phyloP scores from a whole-genome alignment of 2,113 vertebrate species.

The Lontra canadensis region DNA sequence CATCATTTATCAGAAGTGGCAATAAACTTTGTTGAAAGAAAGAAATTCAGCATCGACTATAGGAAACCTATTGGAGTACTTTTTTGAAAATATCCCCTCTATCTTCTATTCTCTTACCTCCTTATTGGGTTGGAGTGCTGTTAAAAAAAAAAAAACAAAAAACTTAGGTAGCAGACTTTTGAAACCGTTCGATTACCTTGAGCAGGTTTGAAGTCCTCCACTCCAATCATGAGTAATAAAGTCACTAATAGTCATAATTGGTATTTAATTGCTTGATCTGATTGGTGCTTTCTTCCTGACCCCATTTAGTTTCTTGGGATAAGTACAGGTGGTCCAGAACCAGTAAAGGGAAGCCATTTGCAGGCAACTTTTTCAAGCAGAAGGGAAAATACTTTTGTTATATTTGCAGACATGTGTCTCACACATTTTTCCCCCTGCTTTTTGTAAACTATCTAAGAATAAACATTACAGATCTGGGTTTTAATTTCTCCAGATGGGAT shows the following conservation, averaged over 20 bases:
- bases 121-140: background rate
- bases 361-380: slow-evolving; percentile 82
- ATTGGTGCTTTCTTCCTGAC: slow-evolving; percentile 58
- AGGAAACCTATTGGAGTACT: background rate
- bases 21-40: background rate
- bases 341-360: slow-evolving; percentile 75
- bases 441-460: slow-evolving; percentile 83
- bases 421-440: slow-evolving; percentile 72
- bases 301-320: slow-evolving; percentile 67
- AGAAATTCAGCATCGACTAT: background rate
- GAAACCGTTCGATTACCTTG: slow-evolving; percentile 76
- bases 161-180: slow-evolving; percentile 45
- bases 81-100: background rate
- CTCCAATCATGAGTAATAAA: slow-evolving; percentile 78
- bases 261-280: slow-evolving; percentile 65
- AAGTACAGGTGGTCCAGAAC: slow-evolving; percentile 78
- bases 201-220: slow-evolving; percentile 73
- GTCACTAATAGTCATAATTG: slow-evolving; percentile 80
- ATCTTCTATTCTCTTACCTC: background rate
- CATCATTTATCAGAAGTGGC: background rate
- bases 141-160: background rate
- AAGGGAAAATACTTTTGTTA: slow-evolving; percentile 82
- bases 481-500: slow-evolving; percentile 84
- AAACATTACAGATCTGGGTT: slow-evolving; percentile 83
- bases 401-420: slow-evolving; percentile 83